These are phyloP conservation scores for Heterotis niloticus DNA, from an alignment of 2,113 vertebrate genomes.

Conservation along the genomic window DNA sequence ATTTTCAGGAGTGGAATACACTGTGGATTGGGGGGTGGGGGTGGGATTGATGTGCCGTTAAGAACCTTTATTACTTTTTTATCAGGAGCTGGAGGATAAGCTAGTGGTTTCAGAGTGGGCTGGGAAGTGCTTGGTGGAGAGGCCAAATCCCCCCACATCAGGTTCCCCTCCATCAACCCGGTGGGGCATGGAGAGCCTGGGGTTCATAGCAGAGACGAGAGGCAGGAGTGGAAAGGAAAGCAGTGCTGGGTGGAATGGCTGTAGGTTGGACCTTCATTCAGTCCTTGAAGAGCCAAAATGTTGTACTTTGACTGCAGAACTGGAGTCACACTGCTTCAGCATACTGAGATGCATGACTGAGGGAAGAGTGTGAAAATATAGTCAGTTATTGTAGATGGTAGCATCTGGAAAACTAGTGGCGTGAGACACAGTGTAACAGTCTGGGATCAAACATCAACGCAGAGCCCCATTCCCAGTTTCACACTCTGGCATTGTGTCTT, in stretches of 20 bases:
- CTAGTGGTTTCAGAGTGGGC: constrained; percentile 28
- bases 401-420: not conserved
- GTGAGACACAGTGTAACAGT: not conserved
- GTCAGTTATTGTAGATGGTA: not conserved
- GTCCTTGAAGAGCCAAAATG: not conserved
- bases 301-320: not conserved
- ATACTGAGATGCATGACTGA: not conserved
- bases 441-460: not conserved
- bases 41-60: constrained; percentile 62
- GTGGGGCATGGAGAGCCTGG: constrained; percentile 12
- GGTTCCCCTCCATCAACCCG: constrained; percentile 34
- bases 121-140: constrained; percentile 35
- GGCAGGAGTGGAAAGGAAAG: not conserved
- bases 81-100: constrained; percentile 59
- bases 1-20: constrained; percentile 56
- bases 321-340: not conserved
- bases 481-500: not conserved
- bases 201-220: not conserved
- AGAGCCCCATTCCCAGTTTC: not conserved
- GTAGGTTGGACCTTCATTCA: not conserved
- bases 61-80: constrained; percentile 69
- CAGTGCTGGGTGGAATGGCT: not conserved
- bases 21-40: constrained; percentile 39
- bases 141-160: constrained; percentile 31
- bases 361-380: not conserved